Evolutionary conservation across 2,888 invertebrate species (phyloP).

Genomic region (Archips crataeganus): DNA sequence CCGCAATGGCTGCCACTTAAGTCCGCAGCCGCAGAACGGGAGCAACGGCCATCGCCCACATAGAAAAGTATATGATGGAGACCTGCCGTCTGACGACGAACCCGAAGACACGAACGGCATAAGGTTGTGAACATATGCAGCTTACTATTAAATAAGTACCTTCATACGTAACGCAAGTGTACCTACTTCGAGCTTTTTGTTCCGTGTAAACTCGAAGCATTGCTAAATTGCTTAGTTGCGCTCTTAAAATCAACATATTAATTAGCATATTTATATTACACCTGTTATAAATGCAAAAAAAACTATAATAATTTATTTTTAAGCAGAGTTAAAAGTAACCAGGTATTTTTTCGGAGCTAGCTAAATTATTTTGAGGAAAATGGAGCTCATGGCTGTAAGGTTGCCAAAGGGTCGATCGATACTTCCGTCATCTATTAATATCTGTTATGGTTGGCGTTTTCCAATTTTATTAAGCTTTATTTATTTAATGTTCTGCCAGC

Average conservation of each 20-base stretch:
- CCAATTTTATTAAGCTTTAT: slow-evolving; percentile 1
- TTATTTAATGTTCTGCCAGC: neutral
- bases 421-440: neutral
- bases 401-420: neutral
- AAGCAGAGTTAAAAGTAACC: too few species aligned
- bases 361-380: neutral
- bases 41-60: slow-evolving; percentile 57
- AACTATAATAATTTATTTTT: too few species aligned
- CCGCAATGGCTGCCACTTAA: slow-evolving; percentile 56
- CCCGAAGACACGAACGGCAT: slow-evolving; percentile 51
- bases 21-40: slow-evolving; percentile 44
- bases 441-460: slow-evolving; percentile 9
- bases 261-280: too few species aligned
- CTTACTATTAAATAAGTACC: neutral
- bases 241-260: neutral
- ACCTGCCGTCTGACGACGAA: slow-evolving; percentile 44
- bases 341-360: neutral
- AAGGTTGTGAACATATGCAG: slow-evolving; percentile 58
- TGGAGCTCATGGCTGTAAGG: neutral
- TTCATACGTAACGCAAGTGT: neutral
- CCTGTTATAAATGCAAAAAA: too few species aligned
- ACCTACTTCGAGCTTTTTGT: too few species aligned
- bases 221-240: too few species aligned
- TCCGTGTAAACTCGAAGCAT: too few species aligned
- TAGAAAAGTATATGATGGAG: slow-evolving; percentile 59